Base-by-base conservation (phyloP, 2,888 invertebrate genomes). In the Nemapogon koenigi region DNA sequence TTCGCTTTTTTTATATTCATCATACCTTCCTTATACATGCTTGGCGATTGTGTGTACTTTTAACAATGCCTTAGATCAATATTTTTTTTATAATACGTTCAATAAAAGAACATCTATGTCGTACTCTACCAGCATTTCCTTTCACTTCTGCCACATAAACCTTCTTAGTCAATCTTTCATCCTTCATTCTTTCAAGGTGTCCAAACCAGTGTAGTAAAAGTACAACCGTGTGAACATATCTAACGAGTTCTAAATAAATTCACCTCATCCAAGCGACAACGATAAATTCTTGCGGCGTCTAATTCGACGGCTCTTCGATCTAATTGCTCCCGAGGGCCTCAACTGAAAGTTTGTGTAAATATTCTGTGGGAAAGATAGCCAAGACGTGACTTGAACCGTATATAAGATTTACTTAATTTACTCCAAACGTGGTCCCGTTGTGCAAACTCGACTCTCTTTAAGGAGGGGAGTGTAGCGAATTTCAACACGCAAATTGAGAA, bases 351-450 rank as follows among this genome's bases (percentile, higher is more conserved):
- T 53, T 53, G 54, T 55, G 57, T 59, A 60, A 33, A 62, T 58
- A 62, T 56, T 51, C 50, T 40, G 45, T 41, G 45, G 47, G 50
- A 54, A 55, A 55, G 62, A 67, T 65, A 48, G 58, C 45, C 35
- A 22, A 51, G 43, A 52, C 67, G 69, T 68, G 68, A 62, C 58
- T 49, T 38, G 62, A 51, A 54, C 50, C 47, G 46, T 48, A 53
- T 60, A 62, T 58, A 60, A 62, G 67, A 56, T 56, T 53, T 53
- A 56, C 57, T 66, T 66, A 62, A 69, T 68, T 64, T 62, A 58
- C 57, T 51, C 44, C 37, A 44, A 49, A 54, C 54, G 56, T 55
- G 52, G 46, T 46, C 40, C 46, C 43, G 46, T 43, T 37, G 36
- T 41, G 49, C 51, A 58, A 59, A 57, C 57, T 28, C 15, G 28